phyloP scores from a whole-genome alignment of 2,888 invertebrate species.

The Drosophila hawaiiensis region DNA sequence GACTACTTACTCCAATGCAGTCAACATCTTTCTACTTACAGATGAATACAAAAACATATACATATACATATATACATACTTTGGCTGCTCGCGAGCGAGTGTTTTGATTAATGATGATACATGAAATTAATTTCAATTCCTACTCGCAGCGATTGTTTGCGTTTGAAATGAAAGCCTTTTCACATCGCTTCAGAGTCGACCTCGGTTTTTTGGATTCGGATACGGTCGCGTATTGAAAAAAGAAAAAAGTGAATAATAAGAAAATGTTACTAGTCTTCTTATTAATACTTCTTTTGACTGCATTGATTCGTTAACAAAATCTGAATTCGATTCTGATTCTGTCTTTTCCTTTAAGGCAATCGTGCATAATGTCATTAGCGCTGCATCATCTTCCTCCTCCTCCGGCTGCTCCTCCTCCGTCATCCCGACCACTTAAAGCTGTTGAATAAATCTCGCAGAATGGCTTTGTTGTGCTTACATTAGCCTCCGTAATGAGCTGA shows the following conservation, averaged over 20 bases:
- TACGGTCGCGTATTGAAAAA: background rate
- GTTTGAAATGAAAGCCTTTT: constrained; percentile 80
- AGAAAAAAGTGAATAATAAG: constrained; percentile 18
- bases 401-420: background rate
- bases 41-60: constrained; percentile 39
- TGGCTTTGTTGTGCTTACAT: constrained; percentile 82
- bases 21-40: constrained; percentile 45
- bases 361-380: constrained; percentile 77
- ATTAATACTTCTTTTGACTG: constrained; percentile 72
- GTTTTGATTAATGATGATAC: constrained; percentile 85
- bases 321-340: constrained; percentile 41
- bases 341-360: constrained; percentile 46
- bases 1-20: constrained; percentile 59
- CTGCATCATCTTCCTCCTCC: constrained; percentile 71
- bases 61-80: constrained; percentile 26
- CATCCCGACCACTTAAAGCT: constrained; percentile 56
- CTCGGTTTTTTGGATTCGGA: constrained; percentile 32
- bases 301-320: constrained; percentile 61
- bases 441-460: constrained; percentile 76
- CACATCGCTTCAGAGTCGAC: constrained; percentile 63
- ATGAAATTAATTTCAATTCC: constrained; percentile 85
- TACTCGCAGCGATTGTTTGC: constrained; percentile 77
- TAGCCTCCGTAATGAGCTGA: constrained; percentile 82
- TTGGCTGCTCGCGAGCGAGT: constrained; percentile 69
- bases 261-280: constrained; percentile 67